phyloP scores from a whole-genome alignment of 2,888 invertebrate species.

The Amblyteles armatorius region DNA sequence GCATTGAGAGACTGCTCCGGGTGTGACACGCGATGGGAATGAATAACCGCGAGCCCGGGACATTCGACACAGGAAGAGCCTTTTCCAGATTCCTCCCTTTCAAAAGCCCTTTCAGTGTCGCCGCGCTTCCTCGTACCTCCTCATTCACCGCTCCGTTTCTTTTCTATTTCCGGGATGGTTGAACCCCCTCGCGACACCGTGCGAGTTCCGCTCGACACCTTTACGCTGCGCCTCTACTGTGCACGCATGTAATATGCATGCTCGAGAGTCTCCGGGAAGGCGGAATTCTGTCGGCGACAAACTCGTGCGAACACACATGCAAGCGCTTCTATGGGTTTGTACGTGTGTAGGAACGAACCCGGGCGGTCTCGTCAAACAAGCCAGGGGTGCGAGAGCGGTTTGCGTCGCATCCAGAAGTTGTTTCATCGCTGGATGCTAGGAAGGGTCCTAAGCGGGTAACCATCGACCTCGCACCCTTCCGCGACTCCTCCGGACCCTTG shows the following conservation, averaged over 20 bases:
- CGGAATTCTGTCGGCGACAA: constrained; percentile 46
- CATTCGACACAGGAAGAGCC: constrained; percentile 42
- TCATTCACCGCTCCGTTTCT: constrained; percentile 45
- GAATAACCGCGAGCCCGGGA: constrained; percentile 35
- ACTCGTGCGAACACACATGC: not conserved
- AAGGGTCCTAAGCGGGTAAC: constrained; percentile 52
- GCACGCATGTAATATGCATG: constrained; percentile 73
- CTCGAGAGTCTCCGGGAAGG: constrained; percentile 41
- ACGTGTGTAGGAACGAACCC: constrained; percentile 15
- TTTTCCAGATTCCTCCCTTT: constrained; percentile 54
- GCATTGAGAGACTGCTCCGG: constrained; percentile 13
- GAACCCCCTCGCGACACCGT: constrained; percentile 26
- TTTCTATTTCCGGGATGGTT: constrained; percentile 50
- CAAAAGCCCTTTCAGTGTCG: constrained; percentile 35
- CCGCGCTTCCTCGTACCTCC: constrained; percentile 26
- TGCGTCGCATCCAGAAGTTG: constrained; percentile 31
- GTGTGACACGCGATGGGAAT: constrained; percentile 42
- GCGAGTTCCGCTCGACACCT: constrained; percentile 54
- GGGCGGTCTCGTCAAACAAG: constrained; percentile 51
- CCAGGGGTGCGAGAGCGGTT: constrained; percentile 33
- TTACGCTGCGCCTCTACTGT: constrained; percentile 56
- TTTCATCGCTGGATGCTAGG: constrained; percentile 50
- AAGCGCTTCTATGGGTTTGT: not conserved
- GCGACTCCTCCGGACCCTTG: constrained; percentile 24
- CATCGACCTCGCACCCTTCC: constrained; percentile 33